phyloP scores from a whole-genome alignment of 2,797 vertebrate genomes.

The Cyclopterus lumpus region DNA sequence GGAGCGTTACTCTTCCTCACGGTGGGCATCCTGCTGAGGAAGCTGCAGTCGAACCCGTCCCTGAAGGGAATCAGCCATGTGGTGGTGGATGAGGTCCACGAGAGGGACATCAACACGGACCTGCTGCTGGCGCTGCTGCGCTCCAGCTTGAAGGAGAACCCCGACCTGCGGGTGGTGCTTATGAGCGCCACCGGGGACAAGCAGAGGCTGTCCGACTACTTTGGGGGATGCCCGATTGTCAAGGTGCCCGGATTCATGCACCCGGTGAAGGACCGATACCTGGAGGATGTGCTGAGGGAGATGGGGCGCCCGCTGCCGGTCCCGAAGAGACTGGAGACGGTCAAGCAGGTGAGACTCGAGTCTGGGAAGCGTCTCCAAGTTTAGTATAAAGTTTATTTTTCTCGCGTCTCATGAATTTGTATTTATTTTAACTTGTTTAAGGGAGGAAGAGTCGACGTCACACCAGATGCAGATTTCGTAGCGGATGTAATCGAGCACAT shows the following conservation, averaged over 20 bases:
- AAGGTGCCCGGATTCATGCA: conserved; percentile 97
- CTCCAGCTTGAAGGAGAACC: conserved; percentile 86
- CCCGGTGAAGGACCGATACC: conserved; percentile 89
- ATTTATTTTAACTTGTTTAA: conserved; percentile 28
- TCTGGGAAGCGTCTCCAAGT: not conserved
- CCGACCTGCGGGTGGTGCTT: conserved; percentile 88
- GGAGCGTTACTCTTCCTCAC: conserved; percentile 97
- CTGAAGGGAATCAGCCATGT: conserved; percentile 94
- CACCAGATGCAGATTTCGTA: conserved; percentile 89
- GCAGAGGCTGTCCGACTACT: conserved; percentile 89
- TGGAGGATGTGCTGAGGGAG: conserved; percentile 92
- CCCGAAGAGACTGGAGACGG: rapidly evolving
- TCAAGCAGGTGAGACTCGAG: conserved; percentile 48
- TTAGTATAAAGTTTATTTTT: rapidly evolving
- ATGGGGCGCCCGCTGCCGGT: conserved; percentile 75
- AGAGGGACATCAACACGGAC: conserved; percentile 96
- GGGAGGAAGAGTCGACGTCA: conserved; percentile 77
- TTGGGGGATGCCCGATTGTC: conserved; percentile 90
- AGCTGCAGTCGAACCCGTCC: conserved; percentile 91
- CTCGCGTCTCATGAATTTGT: not conserved
- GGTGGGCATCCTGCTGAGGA: conserved; percentile 92
- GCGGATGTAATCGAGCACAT: conserved; percentile 91
- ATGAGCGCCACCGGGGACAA: conserved; percentile 98
- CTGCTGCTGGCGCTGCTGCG: conserved; percentile 94
- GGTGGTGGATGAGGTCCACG: conserved; percentile 96